Evolutionary conservation across 2,888 invertebrate genomes (phyloP), one percentile per base, ranked within the genome.

Genomic region (Catocala fraxini): DNA sequence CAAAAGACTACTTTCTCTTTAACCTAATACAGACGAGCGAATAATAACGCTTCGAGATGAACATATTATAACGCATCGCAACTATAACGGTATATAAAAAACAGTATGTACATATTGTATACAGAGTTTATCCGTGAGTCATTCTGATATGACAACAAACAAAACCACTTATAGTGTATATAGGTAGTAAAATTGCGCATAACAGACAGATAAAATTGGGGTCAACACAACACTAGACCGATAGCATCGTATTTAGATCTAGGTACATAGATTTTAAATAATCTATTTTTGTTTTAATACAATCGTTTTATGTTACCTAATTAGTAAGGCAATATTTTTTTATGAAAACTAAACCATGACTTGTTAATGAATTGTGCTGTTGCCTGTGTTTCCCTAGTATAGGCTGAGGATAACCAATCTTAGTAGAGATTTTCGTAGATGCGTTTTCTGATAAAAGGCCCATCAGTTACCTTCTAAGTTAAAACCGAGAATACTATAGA

Each of bases 1-100:
- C 51, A 62, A 71, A 68, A 68, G 59, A 63, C 58, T 53, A 56
- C 71, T 71, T 71, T 71, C 72, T 67, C 65, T 35, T 35, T 57
- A 56, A 65, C 53, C 59, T 35, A 49, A 59, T 67, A 46, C 13
- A 68, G 47, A 59, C 41, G 48, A 47, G 41, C 34, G 41, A 12
- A 56, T 51, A 56, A 57, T 54, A 39, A 60, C 64, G 56, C 61
- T 60, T 45, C 48, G 51, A 59, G 56, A 11, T 6, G 5, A 39
- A 68, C 42, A 45, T 55, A 59, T 53, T 55, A 59, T 53, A 33
- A 58, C 15, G 60, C 43, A 42, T 42, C 10, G 3, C 34, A n/a
- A 39, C 6, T 48, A 11, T 63, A 67, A 66, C 59, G 57, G 70
- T 12, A 66, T 7, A 66, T 10, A n/a, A 35, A 2, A 34, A n/a